phyloP scores from a whole-genome alignment of 2,797 vertebrate genomes.

The Arnoldichthys spilopterus region DNA sequence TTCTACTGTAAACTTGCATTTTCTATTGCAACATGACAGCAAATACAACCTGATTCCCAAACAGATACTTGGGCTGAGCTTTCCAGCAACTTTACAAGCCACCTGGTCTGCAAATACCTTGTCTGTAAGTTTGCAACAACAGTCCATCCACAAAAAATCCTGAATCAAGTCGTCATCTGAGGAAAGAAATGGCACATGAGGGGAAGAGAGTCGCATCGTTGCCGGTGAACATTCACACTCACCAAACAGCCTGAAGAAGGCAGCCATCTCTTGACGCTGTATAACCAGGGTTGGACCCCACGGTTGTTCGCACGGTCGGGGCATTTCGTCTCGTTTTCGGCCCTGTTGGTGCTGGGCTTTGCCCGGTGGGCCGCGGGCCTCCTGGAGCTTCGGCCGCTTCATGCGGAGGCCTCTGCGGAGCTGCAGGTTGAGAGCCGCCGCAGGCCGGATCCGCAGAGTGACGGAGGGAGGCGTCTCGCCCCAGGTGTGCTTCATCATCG shows the following conservation, averaged over 20 bases:
- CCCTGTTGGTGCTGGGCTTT: slow-evolving; percentile 67
- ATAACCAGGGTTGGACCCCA: slow-evolving; percentile 80
- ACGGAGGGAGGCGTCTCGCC: slow-evolving; percentile 80
- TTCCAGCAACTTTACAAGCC: too few species aligned
- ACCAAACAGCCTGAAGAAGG: slow-evolving; percentile 94
- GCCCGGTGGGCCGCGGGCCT: slow-evolving; percentile 66
- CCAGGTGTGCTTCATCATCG: slow-evolving; percentile 80
- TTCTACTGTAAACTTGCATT: too few species aligned
- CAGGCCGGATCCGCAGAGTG: slow-evolving; percentile 77
- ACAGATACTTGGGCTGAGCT: too few species aligned
- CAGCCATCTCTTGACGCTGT: slow-evolving; percentile 88
- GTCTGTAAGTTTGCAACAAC: slow-evolving; percentile 91
- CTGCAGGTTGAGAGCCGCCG: slow-evolving; percentile 71
- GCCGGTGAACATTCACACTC: slow-evolving; percentile 61
- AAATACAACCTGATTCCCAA: too few species aligned
- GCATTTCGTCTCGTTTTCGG: slow-evolving; percentile 28
- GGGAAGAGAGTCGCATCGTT: neutral
- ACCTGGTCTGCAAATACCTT: slow-evolving; percentile 66
- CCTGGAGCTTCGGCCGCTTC: slow-evolving; percentile 74
- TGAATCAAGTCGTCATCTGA: slow-evolving; percentile 91
- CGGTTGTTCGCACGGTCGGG: slow-evolving; percentile 61
- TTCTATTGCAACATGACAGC: too few species aligned
- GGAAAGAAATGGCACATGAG: slow-evolving; percentile 25
- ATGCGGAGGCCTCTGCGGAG: slow-evolving; percentile 72
- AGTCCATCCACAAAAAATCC: slow-evolving; percentile 95